A percentile compares a stretch with the other conserved stretches of the same genome.
Conservation (phyloP, 2,888 invertebrate genomes). For the Nomada flava region DNA sequence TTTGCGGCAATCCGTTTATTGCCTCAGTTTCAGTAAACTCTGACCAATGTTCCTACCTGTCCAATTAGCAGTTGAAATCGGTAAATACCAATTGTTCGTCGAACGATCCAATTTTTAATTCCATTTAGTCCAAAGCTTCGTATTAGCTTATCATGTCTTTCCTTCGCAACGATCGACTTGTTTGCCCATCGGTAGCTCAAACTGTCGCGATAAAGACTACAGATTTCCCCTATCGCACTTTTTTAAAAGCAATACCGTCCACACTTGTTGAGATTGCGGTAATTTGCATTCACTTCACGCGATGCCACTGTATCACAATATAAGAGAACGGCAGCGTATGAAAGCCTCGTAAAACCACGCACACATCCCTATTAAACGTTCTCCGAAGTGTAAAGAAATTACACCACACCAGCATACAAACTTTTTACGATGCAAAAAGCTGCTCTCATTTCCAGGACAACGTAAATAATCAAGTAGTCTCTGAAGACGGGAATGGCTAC, state of each 20-base stretch:
- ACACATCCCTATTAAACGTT: neutral
- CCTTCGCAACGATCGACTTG: slow-evolving; percentile 7
- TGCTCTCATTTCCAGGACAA: slow-evolving; percentile 1
- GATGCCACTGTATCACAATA: neutral
- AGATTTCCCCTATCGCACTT: slow-evolving; percentile 62
- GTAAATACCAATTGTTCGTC: neutral
- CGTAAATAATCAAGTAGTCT: slow-evolving; percentile 19
- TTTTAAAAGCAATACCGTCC: slow-evolving; percentile 34
- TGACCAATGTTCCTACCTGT: neutral
- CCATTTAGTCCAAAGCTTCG: neutral
- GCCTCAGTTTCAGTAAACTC: slow-evolving; percentile 20
- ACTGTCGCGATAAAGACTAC: slow-evolving; percentile 75
- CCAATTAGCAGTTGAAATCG: neutral
- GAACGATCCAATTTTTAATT: neutral
- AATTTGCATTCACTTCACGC: slow-evolving; percentile 13
- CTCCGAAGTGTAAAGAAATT: neutral
- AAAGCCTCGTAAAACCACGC: slow-evolving; percentile 11
- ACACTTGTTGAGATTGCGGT: slow-evolving; percentile 21
- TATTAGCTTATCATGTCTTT: neutral
- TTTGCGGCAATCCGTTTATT: slow-evolving; percentile 5
- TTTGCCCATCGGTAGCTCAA: slow-evolving; percentile 61
- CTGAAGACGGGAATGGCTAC: neutral
- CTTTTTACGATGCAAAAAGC: neutral
- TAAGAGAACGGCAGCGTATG: neutral
- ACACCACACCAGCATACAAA: neutral